phyloP scores from a whole-genome alignment of 2,113 vertebrate species.

The Spermophilus dauricus region DNA sequence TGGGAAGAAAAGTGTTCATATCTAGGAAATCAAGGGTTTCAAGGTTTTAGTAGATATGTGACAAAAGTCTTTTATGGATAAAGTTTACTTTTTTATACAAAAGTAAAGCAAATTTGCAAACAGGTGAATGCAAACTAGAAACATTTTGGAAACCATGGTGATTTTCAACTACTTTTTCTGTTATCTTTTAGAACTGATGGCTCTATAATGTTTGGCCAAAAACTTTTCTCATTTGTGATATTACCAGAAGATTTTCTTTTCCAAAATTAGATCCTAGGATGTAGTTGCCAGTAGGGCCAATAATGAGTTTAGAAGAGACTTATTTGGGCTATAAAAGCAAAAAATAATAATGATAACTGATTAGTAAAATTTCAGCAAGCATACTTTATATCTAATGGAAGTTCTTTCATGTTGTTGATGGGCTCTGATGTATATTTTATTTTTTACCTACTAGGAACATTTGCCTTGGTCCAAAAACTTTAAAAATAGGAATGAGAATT shows the following conservation, averaged over 20 bases:
- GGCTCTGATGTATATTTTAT: background rate
- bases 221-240: conserved; percentile 23
- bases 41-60: background rate
- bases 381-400: background rate
- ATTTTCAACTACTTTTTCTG: conserved; percentile 25
- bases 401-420: background rate
- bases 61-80: background rate
- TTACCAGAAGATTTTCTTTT: conserved; percentile 54
- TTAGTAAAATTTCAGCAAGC: background rate
- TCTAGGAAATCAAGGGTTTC: background rate
- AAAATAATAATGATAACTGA: background rate
- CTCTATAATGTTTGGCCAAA: conserved; percentile 60
- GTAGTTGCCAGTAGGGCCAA: background rate
- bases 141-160: background rate
- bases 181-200: conserved; percentile 38
- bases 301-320: conserved; percentile 40
- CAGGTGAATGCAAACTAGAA: conserved; percentile 46
- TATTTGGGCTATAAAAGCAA: background rate
- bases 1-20: background rate
- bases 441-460: background rate
- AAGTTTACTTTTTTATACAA: background rate
- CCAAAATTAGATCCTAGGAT: conserved; percentile 27
- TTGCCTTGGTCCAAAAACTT: background rate
- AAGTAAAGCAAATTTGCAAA: conserved; percentile 19
- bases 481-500: background rate